phyloP scores from a whole-genome alignment of 2,888 invertebrate species.

The Phengaris alcon region DNA sequence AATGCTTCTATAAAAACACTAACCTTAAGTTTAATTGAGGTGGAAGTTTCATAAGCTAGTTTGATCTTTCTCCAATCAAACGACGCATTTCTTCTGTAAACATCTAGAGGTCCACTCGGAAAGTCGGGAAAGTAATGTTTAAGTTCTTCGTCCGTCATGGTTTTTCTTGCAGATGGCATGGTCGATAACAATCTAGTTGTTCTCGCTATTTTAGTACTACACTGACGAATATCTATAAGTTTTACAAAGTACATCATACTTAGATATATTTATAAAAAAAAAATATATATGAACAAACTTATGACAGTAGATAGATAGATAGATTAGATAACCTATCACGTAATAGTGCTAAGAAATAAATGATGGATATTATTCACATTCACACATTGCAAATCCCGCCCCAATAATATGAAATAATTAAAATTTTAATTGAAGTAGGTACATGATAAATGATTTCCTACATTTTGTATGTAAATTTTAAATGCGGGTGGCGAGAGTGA shows the following conservation, averaged over 20 bases:
- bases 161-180: constrained; percentile 37
- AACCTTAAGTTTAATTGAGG: constrained; percentile 64
- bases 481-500: too few species aligned
- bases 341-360: too few species aligned
- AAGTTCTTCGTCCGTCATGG: constrained; percentile 54
- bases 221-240: constrained; percentile 15
- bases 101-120: constrained; percentile 81
- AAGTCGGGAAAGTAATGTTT: constrained; percentile 77
- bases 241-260: constrained; percentile 7
- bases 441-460: too few species aligned
- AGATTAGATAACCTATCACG: too few species aligned
- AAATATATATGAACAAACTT: neutral
- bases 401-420: too few species aligned
- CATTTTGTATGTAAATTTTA: too few species aligned
- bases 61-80: constrained; percentile 84
- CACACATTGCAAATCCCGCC: too few species aligned
- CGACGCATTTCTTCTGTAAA: constrained; percentile 81
- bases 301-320: neutral
- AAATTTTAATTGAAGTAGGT: too few species aligned
- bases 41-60: constrained; percentile 58
- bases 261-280: neutral
- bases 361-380: too few species aligned
- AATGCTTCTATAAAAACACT: constrained; percentile 34
- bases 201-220: neutral
- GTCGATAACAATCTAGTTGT: constrained; percentile 5